Percentiles rank a stretch among this genome's conserved stretches.
phyloP scores from a whole-genome alignment of 2,888 invertebrate genomes.

The Leucoptera coffeella region DNA sequence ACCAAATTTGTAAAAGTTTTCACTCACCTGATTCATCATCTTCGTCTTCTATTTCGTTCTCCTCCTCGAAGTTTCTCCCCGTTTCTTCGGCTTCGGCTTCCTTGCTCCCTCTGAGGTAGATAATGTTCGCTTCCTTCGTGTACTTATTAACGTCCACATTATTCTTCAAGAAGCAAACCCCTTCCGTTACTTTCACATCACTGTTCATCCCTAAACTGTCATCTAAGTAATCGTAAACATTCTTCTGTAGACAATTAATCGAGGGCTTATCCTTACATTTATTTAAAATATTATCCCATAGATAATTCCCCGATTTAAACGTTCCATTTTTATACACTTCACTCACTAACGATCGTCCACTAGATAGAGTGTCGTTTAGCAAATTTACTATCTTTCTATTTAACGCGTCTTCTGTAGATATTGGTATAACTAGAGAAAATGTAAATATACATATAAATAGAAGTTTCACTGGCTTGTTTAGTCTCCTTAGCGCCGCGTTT shows the following conservation, averaged over 20 bases:
- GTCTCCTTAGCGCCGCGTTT: too few species aligned
- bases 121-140: constrained; percentile 44
- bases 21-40: constrained; percentile 29
- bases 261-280: constrained; percentile 63
- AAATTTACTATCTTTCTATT: too few species aligned
- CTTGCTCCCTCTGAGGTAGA: constrained; percentile 31
- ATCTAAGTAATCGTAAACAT: constrained; percentile 67
- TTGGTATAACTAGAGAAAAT: too few species aligned
- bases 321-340: constrained; percentile 38
- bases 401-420: too few species aligned
- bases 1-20: neutral
- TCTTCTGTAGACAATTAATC: constrained; percentile 70
- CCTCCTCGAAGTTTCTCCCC: constrained; percentile 10
- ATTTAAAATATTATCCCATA: constrained; percentile 69
- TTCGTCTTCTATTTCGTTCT: constrained; percentile 25
- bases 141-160: constrained; percentile 53
- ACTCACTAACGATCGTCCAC: constrained; percentile 25
- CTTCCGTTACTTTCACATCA: constrained; percentile 61
- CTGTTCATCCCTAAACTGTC: constrained; percentile 56
- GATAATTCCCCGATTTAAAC: constrained; percentile 54
- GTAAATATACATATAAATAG: too few species aligned
- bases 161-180: constrained; percentile 60
- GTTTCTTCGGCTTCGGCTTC: constrained; percentile 11
- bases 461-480: too few species aligned
- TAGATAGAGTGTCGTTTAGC: too few species aligned